phyloP scores from a whole-genome alignment of 2,113 vertebrate species.

The Colaptes auratus region DNA sequence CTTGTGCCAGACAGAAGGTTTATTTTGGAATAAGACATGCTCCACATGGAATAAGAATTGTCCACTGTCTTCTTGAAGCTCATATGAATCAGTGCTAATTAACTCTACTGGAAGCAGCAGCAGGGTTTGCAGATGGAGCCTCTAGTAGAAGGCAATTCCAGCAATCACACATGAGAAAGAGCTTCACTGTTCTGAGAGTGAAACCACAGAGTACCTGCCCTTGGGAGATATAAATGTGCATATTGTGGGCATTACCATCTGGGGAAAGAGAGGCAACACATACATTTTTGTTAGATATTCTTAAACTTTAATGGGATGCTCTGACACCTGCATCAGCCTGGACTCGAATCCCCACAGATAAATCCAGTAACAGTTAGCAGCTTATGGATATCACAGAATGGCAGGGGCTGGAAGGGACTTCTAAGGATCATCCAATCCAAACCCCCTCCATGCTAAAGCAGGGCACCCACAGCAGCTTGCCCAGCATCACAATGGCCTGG shows the following conservation, averaged over 20 bases:
- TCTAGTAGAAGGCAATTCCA: background rate
- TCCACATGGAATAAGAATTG: background rate
- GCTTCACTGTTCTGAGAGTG: background rate
- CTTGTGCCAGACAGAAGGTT: background rate
- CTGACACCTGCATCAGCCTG: background rate
- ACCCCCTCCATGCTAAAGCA: too few relatives aligned
- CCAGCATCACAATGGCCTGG: too few relatives aligned
- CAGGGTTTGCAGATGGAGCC: background rate
- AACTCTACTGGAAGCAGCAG: background rate
- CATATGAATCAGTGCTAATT: background rate
- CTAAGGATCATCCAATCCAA: too few relatives aligned
- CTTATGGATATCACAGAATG: background rate
- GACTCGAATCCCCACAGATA: background rate
- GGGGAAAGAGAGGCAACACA: background rate
- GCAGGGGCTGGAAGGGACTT: too few relatives aligned
- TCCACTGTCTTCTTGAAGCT: background rate
- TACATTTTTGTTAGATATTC: background rate
- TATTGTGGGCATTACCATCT: fast-evolving
- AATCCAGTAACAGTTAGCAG: background rate
- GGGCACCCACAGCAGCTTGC: too few relatives aligned
- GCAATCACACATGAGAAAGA: background rate
- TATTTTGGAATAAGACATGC: background rate
- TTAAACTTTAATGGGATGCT: background rate
- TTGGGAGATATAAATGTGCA: background rate
- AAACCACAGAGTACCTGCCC: background rate